A percentile compares a stretch with the other conserved stretches of the same genome.
phyloP scores from a whole-genome alignment of 2,797 vertebrate species.

The Epinephelus coioides region DNA sequence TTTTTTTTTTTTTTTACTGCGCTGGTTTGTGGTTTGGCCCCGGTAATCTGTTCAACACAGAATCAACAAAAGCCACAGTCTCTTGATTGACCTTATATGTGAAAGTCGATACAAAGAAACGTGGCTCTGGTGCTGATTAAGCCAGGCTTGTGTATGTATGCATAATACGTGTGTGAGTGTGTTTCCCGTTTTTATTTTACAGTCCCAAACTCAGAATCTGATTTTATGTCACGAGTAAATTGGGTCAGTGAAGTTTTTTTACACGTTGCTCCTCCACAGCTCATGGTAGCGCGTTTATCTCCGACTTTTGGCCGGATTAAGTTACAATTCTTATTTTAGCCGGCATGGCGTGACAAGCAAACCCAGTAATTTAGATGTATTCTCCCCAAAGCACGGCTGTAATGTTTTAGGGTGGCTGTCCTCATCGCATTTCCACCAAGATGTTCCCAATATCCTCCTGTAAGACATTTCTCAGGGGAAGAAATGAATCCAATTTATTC shows the following conservation, averaged over 20 bases:
- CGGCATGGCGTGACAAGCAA: conserved; percentile 81
- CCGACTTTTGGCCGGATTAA: conserved; percentile 77
- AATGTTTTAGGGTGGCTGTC: conserved; percentile 79
- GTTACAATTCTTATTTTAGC: conserved; percentile 85
- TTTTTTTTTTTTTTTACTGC: not conserved
- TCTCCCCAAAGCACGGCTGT: conserved; percentile 77
- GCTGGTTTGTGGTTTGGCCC: conserved; percentile 76
- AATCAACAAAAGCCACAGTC: conserved; percentile 80
- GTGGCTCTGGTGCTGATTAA: conserved; percentile 76
- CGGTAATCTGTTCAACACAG: conserved; percentile 81
- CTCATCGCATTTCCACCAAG: conserved; percentile 79
- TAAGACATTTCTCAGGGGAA: conserved; percentile 79
- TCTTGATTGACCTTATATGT: conserved; percentile 81
- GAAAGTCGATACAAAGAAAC: conserved; percentile 78
- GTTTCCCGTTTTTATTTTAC: conserved; percentile 38
- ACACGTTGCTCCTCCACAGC: conserved; percentile 71
- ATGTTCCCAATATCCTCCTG: conserved; percentile 76
- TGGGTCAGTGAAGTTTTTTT: conserved; percentile 71
- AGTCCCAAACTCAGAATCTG: conserved; percentile 52
- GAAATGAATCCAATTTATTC: conserved; percentile 70
- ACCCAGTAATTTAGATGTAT: conserved; percentile 85
- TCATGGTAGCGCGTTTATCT: conserved; percentile 72
- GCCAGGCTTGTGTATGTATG: conserved; percentile 25
- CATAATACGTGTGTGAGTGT: conserved; percentile 16
- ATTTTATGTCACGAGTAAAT: conserved; percentile 65